Base-by-base conservation (phyloP, 2,113 vertebrate species). In the Bombycilla garrulus region DNA sequence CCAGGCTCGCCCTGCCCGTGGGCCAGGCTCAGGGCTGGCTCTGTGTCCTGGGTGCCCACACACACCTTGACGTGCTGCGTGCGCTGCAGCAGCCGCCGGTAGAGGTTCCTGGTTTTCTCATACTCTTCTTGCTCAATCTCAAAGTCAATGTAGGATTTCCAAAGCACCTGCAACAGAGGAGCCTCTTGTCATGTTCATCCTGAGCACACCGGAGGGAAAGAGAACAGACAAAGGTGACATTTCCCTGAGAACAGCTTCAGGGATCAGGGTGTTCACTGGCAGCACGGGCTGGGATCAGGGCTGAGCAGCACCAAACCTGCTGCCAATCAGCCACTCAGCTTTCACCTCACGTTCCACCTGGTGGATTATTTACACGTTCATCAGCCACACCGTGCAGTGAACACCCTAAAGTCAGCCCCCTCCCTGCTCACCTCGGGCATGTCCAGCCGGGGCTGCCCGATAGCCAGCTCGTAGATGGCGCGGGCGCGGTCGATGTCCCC, bases 111-210 rank as follows among this genome's bases (percentile, higher is more conserved):
- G n/a, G 99, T 99, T 91, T 98, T 99, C 38, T 98, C 98, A 38
- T 98, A 99, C 96, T 99, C 99, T 81, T 99, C 99, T 88, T 99
- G 99, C 96, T 99, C 99, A 16, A 99, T 99, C 98, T 99, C 99
- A 97, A 99, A 99, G 96, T 99, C 99, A 81, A 99, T 99, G 81
- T 99, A 99, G 40, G 99, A 99, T 94, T 99, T 99, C 99, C 99
- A 99, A 82, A 99, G 98, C 65, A 99, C 99, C 99, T 99, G 96
- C 26, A 71, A 84, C 81, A 93, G 12, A 83, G 12, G 86, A 83
- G 22, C 14, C 33, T 53, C 73, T 72, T 23, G 3, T 24, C 29
- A 18, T 0, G 2, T 16, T 77, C 33, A 15, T 20, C 54, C 72
- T 5, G 0, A 70, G 86, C 16, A 42, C 18, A 9, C 9, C 2